Evolutionary conservation across 1,140 invertebrate species (phyloP).

Genomic region (Drosophila tani): DNA sequence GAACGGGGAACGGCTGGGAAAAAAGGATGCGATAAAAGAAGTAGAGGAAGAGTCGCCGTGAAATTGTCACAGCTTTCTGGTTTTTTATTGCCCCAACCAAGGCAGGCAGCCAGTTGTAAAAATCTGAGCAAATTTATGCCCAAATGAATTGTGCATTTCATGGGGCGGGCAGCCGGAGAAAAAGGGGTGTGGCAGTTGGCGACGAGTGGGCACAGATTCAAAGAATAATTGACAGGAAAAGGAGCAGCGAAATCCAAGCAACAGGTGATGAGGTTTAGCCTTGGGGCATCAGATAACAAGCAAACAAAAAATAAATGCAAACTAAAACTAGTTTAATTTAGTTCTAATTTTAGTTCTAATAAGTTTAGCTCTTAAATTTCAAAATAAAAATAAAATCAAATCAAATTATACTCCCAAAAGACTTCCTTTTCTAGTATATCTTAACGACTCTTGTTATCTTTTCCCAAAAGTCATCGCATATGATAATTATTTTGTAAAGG

Average conservation of each 20-base stretch:
- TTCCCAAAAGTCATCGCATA: neutral
- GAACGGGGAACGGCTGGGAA: slow-evolving; percentile 29
- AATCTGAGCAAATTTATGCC: slow-evolving; percentile 78
- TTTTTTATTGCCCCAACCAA: slow-evolving; percentile 56
- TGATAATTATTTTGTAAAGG: slow-evolving; percentile 4
- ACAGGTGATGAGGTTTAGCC: slow-evolving; percentile 19
- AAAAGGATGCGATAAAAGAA: slow-evolving; percentile 10
- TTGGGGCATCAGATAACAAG: neutral
- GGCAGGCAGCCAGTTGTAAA: slow-evolving; percentile 45
- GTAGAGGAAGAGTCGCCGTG: slow-evolving; percentile 55
- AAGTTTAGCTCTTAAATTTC: no score
- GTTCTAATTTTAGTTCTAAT: no score
- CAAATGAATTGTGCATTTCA: slow-evolving; percentile 79
- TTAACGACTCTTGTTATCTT: neutral
- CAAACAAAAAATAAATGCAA: no score
- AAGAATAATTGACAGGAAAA: neutral
- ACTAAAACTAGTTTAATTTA: no score
- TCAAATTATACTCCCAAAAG: neutral
- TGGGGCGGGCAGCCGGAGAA: slow-evolving; percentile 31
- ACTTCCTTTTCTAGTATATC: neutral
- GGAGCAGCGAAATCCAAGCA: slow-evolving; percentile 1
- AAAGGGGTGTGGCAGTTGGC: slow-evolving; percentile 16
- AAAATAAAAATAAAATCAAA: neutral
- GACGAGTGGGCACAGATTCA: slow-evolving; percentile 12
- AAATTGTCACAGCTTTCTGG: slow-evolving; percentile 75